Evolutionary conservation across 2,113 vertebrate species (phyloP).

Genomic region (Proterorhinus semilunaris): DNA sequence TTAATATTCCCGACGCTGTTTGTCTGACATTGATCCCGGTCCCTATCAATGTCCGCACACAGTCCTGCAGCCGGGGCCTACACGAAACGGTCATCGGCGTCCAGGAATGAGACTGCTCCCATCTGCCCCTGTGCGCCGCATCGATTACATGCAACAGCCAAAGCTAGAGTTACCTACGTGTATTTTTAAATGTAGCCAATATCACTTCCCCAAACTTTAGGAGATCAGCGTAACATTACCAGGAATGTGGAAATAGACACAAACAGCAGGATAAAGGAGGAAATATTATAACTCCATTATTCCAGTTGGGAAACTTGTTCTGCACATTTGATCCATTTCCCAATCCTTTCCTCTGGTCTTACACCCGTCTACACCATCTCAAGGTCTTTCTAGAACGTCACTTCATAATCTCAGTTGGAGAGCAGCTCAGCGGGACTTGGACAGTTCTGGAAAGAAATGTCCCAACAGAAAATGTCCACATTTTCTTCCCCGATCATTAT

Average conservation of each 20-base stretch:
- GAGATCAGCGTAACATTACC: not conserved
- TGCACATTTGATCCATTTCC: too few species aligned
- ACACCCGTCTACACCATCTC: too few species aligned
- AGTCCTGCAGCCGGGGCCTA: slow-evolving; percentile 1
- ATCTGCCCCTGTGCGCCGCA: slow-evolving; percentile 26
- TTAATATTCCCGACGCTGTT: slow-evolving; percentile 41
- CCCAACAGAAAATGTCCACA: too few species aligned
- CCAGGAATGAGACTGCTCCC: slow-evolving; percentile 26
- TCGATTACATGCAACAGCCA: slow-evolving; percentile 27
- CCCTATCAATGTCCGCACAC: slow-evolving; percentile 40
- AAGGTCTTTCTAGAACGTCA: too few species aligned
- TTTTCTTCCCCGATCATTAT: too few species aligned
- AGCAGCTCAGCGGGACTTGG: too few species aligned
- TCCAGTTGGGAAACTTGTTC: not conserved
- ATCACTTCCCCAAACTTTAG: not conserved
- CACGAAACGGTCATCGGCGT: slow-evolving; percentile 19
- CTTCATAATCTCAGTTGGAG: too few species aligned
- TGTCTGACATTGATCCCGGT: slow-evolving; percentile 67
- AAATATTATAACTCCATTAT: not conserved
- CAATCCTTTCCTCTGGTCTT: too few species aligned
- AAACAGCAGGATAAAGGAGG: too few species aligned
- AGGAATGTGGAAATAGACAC: not conserved
- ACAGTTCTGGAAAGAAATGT: too few species aligned
- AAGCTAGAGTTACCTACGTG: not conserved
- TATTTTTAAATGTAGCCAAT: not conserved